phyloP scores from a whole-genome alignment of 2,797 vertebrate genomes.

The Sebastes trivittatus region DNA sequence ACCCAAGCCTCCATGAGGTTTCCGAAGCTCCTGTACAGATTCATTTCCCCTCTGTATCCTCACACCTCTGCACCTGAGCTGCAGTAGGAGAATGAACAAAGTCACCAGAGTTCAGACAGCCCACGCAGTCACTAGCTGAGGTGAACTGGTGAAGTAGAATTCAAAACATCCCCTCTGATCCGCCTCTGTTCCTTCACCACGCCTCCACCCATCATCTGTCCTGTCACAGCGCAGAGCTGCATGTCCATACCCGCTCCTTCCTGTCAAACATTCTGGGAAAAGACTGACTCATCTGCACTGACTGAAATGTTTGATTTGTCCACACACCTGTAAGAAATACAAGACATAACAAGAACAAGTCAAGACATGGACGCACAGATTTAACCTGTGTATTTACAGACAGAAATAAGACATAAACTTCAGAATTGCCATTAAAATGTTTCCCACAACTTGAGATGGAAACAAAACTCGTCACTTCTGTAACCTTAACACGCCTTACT shows the following conservation, averaged over 20 bases:
- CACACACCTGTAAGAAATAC: slow-evolving; percentile 10
- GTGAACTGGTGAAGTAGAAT: slow-evolving; percentile 58
- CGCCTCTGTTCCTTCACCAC: slow-evolving; percentile 62
- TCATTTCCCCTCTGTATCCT: slow-evolving; percentile 67
- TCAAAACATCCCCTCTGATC: slow-evolving; percentile 66
- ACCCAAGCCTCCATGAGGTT: slow-evolving; percentile 80
- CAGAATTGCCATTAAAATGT: neutral
- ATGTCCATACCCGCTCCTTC: slow-evolving; percentile 52
- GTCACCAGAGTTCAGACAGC: neutral
- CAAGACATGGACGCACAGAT: neutral
- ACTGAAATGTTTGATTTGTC: slow-evolving; percentile 23
- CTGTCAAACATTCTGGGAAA: slow-evolving; percentile 25
- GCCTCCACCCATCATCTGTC: slow-evolving; percentile 42
- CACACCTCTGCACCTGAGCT: neutral
- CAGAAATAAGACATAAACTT: neutral
- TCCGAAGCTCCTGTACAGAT: slow-evolving; percentile 84
- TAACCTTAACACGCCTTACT: neutral
- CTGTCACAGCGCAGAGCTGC: slow-evolving; percentile 34
- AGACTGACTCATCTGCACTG: slow-evolving; percentile 40
- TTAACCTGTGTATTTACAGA: neutral
- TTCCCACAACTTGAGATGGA: neutral
- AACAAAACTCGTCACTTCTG: neutral
- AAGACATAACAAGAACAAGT: slow-evolving; percentile 27
- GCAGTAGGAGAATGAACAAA: slow-evolving; percentile 1
- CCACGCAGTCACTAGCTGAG: slow-evolving; percentile 34